Evolutionary conservation across 2,113 vertebrate species (phyloP).

Genomic region (Menidia beryllina): DNA sequence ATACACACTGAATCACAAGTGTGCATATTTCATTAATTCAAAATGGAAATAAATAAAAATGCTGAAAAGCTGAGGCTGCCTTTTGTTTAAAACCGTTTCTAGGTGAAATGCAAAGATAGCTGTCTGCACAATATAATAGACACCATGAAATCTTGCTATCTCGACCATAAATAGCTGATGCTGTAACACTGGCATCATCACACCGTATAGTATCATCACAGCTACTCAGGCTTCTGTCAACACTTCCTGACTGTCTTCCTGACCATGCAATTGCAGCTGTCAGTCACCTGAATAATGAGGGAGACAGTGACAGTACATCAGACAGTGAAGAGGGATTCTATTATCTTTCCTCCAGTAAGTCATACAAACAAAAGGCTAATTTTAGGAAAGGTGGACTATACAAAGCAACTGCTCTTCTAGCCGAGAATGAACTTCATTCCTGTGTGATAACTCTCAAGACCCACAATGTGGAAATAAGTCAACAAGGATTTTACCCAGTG

Average conservation of each 20-base stretch:
- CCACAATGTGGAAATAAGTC: conserved; percentile 35
- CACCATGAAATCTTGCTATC: conserved; percentile 25
- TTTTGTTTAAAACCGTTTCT: not conserved
- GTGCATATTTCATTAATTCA: too few species aligned
- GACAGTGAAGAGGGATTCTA: conserved; percentile 64
- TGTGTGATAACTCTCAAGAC: conserved; percentile 25
- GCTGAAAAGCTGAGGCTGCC: not conserved
- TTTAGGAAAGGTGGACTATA: conserved; percentile 66
- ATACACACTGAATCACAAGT: too few species aligned
- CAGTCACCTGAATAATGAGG: conserved; percentile 77
- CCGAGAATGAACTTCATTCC: conserved; percentile 48
- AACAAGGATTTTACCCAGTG: conserved; percentile 10
- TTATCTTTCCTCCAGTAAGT: conserved; percentile 70
- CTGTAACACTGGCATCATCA: conserved; percentile 64
- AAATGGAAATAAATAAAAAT: too few species aligned
- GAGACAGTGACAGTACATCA: conserved; percentile 74
- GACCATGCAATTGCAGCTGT: conserved; percentile 71
- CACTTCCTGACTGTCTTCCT: conserved; percentile 21
- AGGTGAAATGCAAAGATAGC: conserved; percentile 13
- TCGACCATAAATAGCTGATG: conserved; percentile 74
- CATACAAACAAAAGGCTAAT: conserved; percentile 70
- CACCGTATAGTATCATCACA: conserved; percentile 66
- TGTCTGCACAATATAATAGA: conserved; percentile 21
- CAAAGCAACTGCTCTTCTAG: conserved; percentile 47
- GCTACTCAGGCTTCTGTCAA: conserved; percentile 68